Base-by-base conservation (phyloP, 2,797 vertebrate species). In the Peromyscus attwateri region DNA sequence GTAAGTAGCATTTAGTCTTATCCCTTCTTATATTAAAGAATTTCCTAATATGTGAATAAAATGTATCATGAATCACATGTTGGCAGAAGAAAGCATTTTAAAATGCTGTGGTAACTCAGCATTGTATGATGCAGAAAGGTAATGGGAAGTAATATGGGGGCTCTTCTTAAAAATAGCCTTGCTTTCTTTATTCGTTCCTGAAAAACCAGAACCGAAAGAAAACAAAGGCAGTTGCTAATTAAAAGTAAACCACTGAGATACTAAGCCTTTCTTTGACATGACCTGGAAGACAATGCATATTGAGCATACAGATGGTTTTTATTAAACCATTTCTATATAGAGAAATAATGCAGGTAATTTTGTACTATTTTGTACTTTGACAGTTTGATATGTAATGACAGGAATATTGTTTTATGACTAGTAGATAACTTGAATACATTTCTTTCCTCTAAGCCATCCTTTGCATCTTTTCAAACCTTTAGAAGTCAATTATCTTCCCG, bases 361-460 rank as follows among this genome's bases (percentile, higher is more conserved):
- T 81, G 55, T 79, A 93, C 66, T 94, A 92, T 92, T 96, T 95
- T 81, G 55, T 79, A 93, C 66, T 94, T 89, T 94, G 92, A 93
- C 94, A 92, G n/a, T 34, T 49, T 76, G 43, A 43, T 94, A n/a
- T 81, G 87, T 49, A 88, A 84, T 93, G 79, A 82, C 84, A 94
- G 55, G 8, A 49, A 23, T 96, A 46, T 94, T 85, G 77, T 91
- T 70, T 87, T 80, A 62, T 87, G 52, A 19, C 66, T 90, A 76
- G 66, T 52, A 62, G 27, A 79, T 85, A 57, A 81, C 87, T 37
- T 95, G 66, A 70, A 16, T 77, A 6, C 57, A 31, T 77, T 92
- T 76, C n/a, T 73, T 49, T 89, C 40, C 13, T 27, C 7, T 66
- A 90, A 43, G 43, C 34, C 16, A 29, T 91, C 16, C 29, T n/a